Conservation (phyloP, 1,140 invertebrate genomes). For the Cyphomyrmex costatus region DNA sequence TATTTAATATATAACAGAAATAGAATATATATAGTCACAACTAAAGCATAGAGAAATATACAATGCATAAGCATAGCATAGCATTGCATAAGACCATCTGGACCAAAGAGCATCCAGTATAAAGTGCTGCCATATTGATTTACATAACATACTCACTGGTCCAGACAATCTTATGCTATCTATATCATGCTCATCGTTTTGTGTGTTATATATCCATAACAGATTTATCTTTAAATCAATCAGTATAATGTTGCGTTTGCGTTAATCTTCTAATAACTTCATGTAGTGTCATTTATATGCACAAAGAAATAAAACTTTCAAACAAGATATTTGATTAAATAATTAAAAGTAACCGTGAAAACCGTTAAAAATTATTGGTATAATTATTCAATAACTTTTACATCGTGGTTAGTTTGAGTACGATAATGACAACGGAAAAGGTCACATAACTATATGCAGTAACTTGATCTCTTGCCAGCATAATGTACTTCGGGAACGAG, state of each 20-base stretch:
- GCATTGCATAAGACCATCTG: too few relatives aligned
- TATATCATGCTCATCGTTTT: too few relatives aligned
- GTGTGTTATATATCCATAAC: too few relatives aligned
- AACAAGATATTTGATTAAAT: constrained; percentile 14
- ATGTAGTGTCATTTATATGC: not conserved
- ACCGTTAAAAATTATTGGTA: constrained; percentile 44
- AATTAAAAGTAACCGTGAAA: constrained; percentile 12
- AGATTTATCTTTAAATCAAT: not conserved
- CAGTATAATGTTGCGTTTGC: not conserved
- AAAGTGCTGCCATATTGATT: too few relatives aligned
- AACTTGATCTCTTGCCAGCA: constrained; percentile 61
- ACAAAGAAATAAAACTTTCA: not conserved
- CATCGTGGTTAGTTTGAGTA: constrained; percentile 2
- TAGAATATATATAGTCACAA: too few relatives aligned
- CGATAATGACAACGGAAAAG: constrained; percentile 45
- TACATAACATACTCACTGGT: too few relatives aligned
- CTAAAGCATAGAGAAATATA: too few relatives aligned
- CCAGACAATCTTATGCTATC: too few relatives aligned
- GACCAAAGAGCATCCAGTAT: too few relatives aligned
- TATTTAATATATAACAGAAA: not conserved
- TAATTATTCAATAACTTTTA: constrained; percentile 47
- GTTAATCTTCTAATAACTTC: not conserved
- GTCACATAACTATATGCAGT: constrained; percentile 25
- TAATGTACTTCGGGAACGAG: constrained; percentile 39
- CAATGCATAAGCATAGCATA: too few relatives aligned